Percentiles rank a stretch among this genome's conserved stretches.
These are phyloP conservation scores for Siderastrea siderea DNA, from an alignment of 92 coral and sea anemone genomes.

Conservation along the genomic window DNA sequence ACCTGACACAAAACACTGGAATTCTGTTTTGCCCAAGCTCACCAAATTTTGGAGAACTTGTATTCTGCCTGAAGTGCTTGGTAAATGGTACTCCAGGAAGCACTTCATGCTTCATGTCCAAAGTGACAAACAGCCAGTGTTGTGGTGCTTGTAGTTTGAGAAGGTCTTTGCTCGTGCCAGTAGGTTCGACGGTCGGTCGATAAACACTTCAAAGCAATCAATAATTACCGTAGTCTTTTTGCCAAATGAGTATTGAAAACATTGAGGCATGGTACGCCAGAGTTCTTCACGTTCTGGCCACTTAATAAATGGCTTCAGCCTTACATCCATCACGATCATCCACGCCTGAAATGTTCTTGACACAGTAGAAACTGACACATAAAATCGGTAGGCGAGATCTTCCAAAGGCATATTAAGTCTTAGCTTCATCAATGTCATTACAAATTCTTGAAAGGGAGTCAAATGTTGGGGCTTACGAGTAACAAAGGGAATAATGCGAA, in stretches of 20 bases:
- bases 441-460: conserved; percentile 57
- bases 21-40: no score
- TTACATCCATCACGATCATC: conserved; percentile 57
- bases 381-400: conserved; percentile 62
- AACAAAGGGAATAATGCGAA: conserved; percentile 24
- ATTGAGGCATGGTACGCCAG: no score
- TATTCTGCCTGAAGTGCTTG: no score
- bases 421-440: conserved; percentile 55
- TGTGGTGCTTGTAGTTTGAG: conserved; percentile 47
- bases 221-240: no score
- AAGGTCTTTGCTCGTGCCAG: conserved; percentile 48
- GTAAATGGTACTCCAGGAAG: no score
- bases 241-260: no score
- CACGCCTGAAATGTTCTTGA: conserved; percentile 49
- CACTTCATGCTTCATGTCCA: no score
- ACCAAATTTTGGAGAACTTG: no score
- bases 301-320: conserved; percentile 40
- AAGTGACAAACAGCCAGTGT: no score
- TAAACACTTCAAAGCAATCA: no score
- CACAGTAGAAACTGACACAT: conserved; percentile 43
- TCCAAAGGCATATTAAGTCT: conserved; percentile 53
- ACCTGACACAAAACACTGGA: no score
- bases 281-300: conserved; percentile 73
- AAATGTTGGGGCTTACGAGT: conserved; percentile 14
- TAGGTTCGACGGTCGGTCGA: no score